Conservation (phyloP, 2,888 invertebrate species). For the Thymelicus sylvestris region DNA sequence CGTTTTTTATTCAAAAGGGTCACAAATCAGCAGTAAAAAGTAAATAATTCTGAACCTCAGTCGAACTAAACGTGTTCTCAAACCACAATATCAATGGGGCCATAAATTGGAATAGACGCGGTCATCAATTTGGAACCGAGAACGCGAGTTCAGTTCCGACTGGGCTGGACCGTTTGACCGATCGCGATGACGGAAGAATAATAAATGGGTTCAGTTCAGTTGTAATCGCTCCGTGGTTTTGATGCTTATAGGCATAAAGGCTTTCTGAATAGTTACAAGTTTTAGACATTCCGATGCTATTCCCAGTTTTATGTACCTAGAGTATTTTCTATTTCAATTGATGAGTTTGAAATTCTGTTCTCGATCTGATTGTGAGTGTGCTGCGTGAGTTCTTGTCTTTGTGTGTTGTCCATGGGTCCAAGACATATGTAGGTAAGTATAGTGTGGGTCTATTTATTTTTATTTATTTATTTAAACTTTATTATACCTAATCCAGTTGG, state of each 20-base stretch:
- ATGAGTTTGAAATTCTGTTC: no score
- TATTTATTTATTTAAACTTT: no score
- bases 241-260: neutral
- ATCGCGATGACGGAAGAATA: conserved; percentile 20
- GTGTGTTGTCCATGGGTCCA: no score
- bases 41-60: conserved; percentile 19
- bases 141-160: conserved; percentile 16
- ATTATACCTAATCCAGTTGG: no score
- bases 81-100: conserved; percentile 32
- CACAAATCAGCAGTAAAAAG: conserved; percentile 5
- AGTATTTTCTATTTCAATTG: no score
- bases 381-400: no score
- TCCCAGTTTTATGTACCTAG: no score
- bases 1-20: neutral
- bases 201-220: conserved; percentile 27
- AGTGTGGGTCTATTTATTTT: no score
- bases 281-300: neutral
- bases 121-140: conserved; percentile 30
- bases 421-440: no score
- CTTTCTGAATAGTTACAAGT: neutral
- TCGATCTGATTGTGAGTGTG: no score
- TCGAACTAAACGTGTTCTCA: conserved; percentile 16
- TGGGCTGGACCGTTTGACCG: neutral
- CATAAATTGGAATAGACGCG: conserved; percentile 33
- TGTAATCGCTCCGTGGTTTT: conserved; percentile 14